Conservation (phyloP, 1,140 invertebrate species). For the Paraescarpia echinospica region DNA sequence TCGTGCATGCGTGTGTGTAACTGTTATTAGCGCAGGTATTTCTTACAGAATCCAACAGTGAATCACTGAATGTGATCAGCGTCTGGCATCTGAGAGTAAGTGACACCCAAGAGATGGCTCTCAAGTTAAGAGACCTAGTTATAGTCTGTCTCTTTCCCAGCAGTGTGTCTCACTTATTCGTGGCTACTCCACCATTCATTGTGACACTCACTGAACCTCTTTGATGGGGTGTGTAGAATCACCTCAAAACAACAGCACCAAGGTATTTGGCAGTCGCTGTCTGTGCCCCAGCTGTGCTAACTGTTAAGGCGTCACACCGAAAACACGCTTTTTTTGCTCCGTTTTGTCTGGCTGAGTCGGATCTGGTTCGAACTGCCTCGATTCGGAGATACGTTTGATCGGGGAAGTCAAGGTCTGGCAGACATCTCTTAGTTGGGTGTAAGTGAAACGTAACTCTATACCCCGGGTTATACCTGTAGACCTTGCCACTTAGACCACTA, state of each 20-base stretch:
- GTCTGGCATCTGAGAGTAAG: not conserved
- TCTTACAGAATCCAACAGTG: not conserved
- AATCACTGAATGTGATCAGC: not conserved
- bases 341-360: not conserved
- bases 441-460: not conserved
- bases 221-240: not conserved
- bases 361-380: not conserved
- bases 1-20: not conserved
- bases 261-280: not conserved
- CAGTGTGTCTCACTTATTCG: not conserved
- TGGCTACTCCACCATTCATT: not conserved
- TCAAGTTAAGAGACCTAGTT: not conserved
- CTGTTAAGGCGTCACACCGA: not conserved
- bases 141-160: not conserved
- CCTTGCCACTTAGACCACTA: not conserved
- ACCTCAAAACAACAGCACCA: not conserved
- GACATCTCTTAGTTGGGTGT: not conserved
- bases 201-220: not conserved
- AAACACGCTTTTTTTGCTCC: not conserved
- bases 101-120: not conserved
- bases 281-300: not conserved
- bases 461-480: not conserved
- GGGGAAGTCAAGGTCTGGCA: not conserved
- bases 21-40: not conserved
- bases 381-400: not conserved